phyloP scores from a whole-genome alignment of 2,113 vertebrate genomes.

The Carollia perspicillata region DNA sequence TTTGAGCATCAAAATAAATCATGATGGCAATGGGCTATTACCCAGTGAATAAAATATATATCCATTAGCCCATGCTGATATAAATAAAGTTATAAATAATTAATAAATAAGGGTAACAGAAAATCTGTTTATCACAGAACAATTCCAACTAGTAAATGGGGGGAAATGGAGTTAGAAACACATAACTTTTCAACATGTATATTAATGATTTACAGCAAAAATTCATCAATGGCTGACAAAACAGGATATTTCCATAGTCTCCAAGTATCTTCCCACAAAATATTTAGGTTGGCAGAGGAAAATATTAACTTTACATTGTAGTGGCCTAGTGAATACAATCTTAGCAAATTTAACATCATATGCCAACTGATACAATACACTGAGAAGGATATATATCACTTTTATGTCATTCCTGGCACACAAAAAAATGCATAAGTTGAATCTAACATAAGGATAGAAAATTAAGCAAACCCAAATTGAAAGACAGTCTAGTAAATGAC shows the following conservation, averaged over 20 bases:
- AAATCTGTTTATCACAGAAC: neutral
- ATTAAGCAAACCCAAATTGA: neutral
- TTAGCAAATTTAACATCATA: neutral
- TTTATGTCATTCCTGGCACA: neutral
- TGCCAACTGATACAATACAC: neutral
- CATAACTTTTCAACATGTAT: neutral
- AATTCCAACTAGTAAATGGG: neutral
- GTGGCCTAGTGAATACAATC: neutral
- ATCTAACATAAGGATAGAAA: neutral
- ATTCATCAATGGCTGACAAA: neutral
- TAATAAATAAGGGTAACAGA: neutral
- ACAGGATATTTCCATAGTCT: neutral
- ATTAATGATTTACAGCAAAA: neutral
- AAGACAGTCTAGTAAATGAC: neutral
- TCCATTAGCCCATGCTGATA: neutral
- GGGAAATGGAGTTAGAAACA: neutral
- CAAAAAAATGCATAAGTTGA: neutral
- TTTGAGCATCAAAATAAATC: conserved; percentile 1
- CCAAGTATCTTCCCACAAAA: neutral
- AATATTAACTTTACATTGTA: neutral
- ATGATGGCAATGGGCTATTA: neutral
- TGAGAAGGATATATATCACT: neutral
- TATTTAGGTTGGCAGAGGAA: neutral
- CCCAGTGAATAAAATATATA: neutral
- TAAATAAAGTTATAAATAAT: neutral